Percentiles rank a stretch among this genome's conserved stretches.
These are phyloP conservation scores for Nesometra sesokonis DNA, from an alignment of 35 echinoderm and acorn worm genomes.

Conservation along the genomic window DNA sequence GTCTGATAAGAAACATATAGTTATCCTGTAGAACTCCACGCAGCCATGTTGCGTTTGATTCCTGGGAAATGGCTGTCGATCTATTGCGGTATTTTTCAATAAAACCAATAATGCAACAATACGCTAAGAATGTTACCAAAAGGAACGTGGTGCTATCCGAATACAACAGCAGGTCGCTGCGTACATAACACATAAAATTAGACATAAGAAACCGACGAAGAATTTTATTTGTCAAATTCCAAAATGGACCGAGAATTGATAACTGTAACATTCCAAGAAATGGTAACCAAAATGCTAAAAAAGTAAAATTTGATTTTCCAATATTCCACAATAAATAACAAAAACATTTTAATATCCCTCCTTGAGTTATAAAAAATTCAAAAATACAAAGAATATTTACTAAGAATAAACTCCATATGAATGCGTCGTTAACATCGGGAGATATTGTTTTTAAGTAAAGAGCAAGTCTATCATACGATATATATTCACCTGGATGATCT, in stretches of 20 bases:
- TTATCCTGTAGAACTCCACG: slow-evolving; percentile 31
- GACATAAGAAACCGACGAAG: slow-evolving; percentile 32
- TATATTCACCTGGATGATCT: slow-evolving; percentile 49
- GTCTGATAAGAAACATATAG: slow-evolving; percentile 64
- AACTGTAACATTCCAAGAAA: slow-evolving; percentile 66
- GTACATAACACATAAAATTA: slow-evolving; percentile 22
- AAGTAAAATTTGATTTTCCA: slow-evolving; percentile 58
- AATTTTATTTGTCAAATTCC: slow-evolving; percentile 30
- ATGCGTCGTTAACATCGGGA: slow-evolving; percentile 83
- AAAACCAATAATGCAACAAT: slow-evolving; percentile 27
- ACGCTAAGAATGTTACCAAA: slow-evolving; percentile 28
- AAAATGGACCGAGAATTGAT: slow-evolving; percentile 25
- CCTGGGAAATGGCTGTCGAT: not conserved
- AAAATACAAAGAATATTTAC: slow-evolving; percentile 78
- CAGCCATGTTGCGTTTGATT: slow-evolving; percentile 64
- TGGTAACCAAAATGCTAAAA: slow-evolving; percentile 67
- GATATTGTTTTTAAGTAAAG: slow-evolving; percentile 47
- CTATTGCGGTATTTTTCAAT: slow-evolving; percentile 26
- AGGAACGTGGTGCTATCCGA: slow-evolving; percentile 11
- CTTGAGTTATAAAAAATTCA: slow-evolving; percentile 56
- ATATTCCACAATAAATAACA: slow-evolving; percentile 59
- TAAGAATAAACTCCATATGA: slow-evolving; percentile 45
- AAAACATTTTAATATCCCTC: slow-evolving; percentile 63
- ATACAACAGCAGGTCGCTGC: slow-evolving; percentile 64
- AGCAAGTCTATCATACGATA: slow-evolving; percentile 37